These are phyloP conservation scores for Sialia sialis DNA, from an alignment of 2,113 vertebrate genomes.

Conservation along the genomic window DNA sequence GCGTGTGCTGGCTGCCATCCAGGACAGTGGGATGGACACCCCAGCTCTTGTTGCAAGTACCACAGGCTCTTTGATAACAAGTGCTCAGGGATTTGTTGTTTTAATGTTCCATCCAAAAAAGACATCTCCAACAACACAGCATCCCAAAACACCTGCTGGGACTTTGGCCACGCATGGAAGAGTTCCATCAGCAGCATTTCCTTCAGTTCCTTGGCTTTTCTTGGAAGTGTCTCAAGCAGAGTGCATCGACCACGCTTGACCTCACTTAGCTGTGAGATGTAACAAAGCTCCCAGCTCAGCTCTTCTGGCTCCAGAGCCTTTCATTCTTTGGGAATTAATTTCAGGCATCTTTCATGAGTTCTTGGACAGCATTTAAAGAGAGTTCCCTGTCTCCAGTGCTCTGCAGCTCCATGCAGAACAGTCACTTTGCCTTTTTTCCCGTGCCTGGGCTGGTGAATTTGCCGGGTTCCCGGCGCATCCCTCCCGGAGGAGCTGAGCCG, in stretches of 20 bases:
- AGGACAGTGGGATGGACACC: conserved; percentile 53
- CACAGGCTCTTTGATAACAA: conserved; percentile 62
- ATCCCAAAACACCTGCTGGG: conserved; percentile 59
- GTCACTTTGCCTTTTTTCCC: background rate
- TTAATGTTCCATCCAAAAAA: conserved; percentile 55
- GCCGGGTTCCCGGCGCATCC: background rate
- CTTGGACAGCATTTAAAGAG: conserved; percentile 14
- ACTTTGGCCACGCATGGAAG: conserved; percentile 35
- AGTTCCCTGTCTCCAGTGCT: background rate
- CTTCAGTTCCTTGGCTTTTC: conserved; percentile 34
- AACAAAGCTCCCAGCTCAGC: conserved; percentile 24
- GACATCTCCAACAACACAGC: conserved; percentile 36
- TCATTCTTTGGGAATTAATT: conserved; percentile 41
- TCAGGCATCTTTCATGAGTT: background rate
- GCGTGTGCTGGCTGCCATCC: conserved; percentile 12
- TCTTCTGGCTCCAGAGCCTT: background rate
- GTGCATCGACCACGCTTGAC: conserved; percentile 36
- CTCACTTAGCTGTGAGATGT: conserved; percentile 36
- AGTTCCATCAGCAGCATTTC: conserved; percentile 50
- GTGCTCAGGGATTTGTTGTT: conserved; percentile 62
- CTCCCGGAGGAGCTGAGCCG: conserved; percentile 8
- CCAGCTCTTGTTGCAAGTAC: conserved; percentile 46
- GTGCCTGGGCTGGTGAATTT: background rate
- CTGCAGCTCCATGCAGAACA: background rate
- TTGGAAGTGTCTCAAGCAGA: conserved; percentile 48